phyloP scores from a whole-genome alignment of 2,113 vertebrate species.

The Chascanopsetta lugubris region DNA sequence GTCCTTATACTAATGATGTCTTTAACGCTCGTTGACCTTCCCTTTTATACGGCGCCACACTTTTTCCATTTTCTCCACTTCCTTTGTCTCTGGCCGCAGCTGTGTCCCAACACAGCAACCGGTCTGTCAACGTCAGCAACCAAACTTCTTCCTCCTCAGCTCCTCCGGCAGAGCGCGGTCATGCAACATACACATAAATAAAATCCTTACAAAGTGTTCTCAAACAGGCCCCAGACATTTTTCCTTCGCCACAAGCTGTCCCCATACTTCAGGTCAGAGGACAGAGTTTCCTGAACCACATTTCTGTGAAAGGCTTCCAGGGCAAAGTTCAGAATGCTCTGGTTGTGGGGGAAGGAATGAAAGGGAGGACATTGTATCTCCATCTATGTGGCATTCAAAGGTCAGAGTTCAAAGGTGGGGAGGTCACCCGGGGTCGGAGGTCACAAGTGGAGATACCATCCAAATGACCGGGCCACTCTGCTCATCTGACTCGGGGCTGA shows the following conservation, averaged over 20 bases:
- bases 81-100: constrained; percentile 23
- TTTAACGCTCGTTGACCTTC: constrained; percentile 51
- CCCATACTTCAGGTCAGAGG: constrained; percentile 73
- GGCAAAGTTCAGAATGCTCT: constrained; percentile 72
- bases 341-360: constrained; percentile 68
- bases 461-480: constrained; percentile 58
- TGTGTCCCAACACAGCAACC: constrained; percentile 10
- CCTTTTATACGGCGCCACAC: constrained; percentile 27
- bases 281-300: constrained; percentile 69
- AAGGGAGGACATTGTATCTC: constrained; percentile 81
- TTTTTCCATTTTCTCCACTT: constrained; percentile 23
- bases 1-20: constrained; percentile 37
- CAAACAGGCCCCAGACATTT: constrained; percentile 14
- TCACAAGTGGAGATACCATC: constrained; percentile 72
- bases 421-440: constrained; percentile 74
- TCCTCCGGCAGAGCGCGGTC: constrained; percentile 3
- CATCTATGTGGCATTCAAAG: constrained; percentile 79
- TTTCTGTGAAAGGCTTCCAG: constrained; percentile 77
- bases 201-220: constrained; percentile 37
- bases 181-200: constrained; percentile 34
- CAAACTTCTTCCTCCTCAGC: not conserved
- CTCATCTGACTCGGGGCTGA: constrained; percentile 34
- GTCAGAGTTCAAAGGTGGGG: constrained; percentile 80
- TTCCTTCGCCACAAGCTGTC: constrained; percentile 52
- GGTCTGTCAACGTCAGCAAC: constrained; percentile 23